Evolutionary conservation across 2,888 invertebrate genomes (phyloP), one percentile per base, ranked within the genome.

Genomic region (Halictus ligatus): DNA sequence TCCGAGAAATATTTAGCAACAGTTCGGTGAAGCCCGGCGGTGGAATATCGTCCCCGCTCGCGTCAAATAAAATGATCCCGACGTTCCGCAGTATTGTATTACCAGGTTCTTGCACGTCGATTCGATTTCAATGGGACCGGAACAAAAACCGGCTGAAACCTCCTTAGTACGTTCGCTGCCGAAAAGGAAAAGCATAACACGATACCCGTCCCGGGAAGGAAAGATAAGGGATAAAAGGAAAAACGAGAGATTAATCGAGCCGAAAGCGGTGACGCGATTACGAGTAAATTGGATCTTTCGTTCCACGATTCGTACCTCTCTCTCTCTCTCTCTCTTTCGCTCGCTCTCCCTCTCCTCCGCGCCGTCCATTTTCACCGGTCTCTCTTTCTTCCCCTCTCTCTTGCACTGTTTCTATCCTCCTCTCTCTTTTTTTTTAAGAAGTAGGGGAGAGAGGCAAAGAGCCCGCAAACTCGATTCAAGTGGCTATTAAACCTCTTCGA

Each of bases 201-300:
- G 81, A 80, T 81, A 84, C 88, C n/a, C 21, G 78, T 75, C 71
- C 43, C 73, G 35, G 18, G 71, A 21, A 76, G 64, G 40, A 73
- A 74, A 84, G 86, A 78, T 88, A 83, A 90, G 72, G 48, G 74
- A 43, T 79, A 84, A 86, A 85, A 79, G 83, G 76, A 83, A 78
- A 80, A 83, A 88, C 76, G 81, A 81, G 84, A 87, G 87, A 91
- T 91, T 91, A 91, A 92, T 91, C 90, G 89, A 78, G 72, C 85
- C 82, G 85, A 88, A 88, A 89, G 88, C 87, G 91, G 89, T 91
- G 91, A 91, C 90, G 89, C 90, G 91, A 91, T 91, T 91, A 91
- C 89, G 86, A 83, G 89, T 91, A 90, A 90, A 91, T 91, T 91
- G 90, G 88, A 91, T 91, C 86, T 89, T 87, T 85, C 86, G 86